A percentile compares a stretch with the other conserved stretches of the same genome.
Evolutionary conservation across 92 coral and sea anemone species (phyloP).

Genomic region (Heliopora coerulea): DNA sequence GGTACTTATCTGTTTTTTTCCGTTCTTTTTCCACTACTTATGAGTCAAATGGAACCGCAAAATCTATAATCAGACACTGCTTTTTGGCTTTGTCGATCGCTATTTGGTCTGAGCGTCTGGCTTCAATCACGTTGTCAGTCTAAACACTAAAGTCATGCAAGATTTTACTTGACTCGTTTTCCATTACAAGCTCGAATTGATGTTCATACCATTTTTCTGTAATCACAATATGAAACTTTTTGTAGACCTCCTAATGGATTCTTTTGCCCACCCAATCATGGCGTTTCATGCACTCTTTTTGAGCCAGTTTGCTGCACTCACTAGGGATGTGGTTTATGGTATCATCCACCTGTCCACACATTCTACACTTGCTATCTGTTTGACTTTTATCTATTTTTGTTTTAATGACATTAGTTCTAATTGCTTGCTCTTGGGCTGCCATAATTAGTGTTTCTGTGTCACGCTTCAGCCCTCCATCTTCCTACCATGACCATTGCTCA

Average conservation of each 20-base stretch:
- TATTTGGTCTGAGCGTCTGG: constrained; percentile 34
- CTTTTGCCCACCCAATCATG: constrained; percentile 47
- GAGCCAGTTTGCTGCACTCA: constrained; percentile 42
- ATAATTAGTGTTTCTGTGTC: constrained; percentile 44
- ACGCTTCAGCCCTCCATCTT: constrained; percentile 39
- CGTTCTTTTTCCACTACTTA: constrained; percentile 33
- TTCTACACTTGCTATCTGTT: constrained; percentile 31
- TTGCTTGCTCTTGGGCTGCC: constrained; percentile 49
- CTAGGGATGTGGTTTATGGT: constrained; percentile 39
- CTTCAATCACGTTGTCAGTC: constrained; percentile 31
- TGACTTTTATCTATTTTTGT: constrained; percentile 43
- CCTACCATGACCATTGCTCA: constrained; percentile 6
- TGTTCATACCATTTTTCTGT: constrained; percentile 45
- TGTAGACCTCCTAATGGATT: constrained; percentile 51
- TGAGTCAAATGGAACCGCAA: constrained; percentile 44
- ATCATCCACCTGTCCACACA: constrained; percentile 43
- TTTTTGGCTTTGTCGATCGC: constrained; percentile 35
- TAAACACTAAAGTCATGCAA: constrained; percentile 44
- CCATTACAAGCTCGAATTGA: not conserved
- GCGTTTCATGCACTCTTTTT: constrained; percentile 37
- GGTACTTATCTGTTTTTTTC: constrained; percentile 48
- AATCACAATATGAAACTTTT: constrained; percentile 40
- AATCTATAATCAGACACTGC: constrained; percentile 34
- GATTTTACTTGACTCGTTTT: not conserved
- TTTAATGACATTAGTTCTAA: constrained; percentile 33